phyloP scores from a whole-genome alignment of 1,140 invertebrate species.

The Drosophila pruinosa region DNA sequence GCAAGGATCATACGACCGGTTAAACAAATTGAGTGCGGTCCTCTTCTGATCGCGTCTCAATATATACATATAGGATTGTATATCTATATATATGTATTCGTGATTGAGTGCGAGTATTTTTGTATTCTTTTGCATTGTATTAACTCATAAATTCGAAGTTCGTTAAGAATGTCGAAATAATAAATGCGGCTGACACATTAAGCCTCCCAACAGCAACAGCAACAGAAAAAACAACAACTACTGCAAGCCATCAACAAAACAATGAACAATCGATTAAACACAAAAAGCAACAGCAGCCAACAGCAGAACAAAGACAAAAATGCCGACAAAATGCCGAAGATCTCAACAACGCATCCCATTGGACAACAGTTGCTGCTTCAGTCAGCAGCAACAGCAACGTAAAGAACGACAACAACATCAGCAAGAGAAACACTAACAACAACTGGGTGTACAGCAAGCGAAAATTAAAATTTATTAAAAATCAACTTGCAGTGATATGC shows the following conservation, averaged over 20 bases:
- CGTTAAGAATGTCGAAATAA: constrained; percentile 81
- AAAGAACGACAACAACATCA: constrained; percentile 2
- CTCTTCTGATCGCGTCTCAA: not conserved
- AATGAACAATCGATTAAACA: constrained; percentile 66
- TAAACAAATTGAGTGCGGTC: constrained; percentile 55
- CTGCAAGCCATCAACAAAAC: constrained; percentile 51
- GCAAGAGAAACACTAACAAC: constrained; percentile 3
- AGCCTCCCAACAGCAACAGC: constrained; percentile 40
- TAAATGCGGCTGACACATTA: constrained; percentile 77
- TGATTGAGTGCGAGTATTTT: constrained; percentile 28
- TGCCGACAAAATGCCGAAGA: constrained; percentile 51
- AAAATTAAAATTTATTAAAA: constrained; percentile 77
- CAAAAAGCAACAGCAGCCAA: constrained; percentile 52
- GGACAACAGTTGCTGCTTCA: constrained; percentile 36
- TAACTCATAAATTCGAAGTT: constrained; percentile 80
- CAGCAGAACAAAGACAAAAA: constrained; percentile 53
- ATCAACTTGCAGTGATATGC: constrained; percentile 66
- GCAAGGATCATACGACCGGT: constrained; percentile 51
- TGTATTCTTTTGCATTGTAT: constrained; percentile 56
- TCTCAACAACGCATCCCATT: constrained; percentile 33
- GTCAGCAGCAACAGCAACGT: constrained; percentile 2
- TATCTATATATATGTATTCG: not conserved
- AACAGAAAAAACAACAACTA: constrained; percentile 27
- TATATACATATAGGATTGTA: constrained; percentile 27
- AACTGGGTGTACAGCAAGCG: constrained; percentile 33